Percentiles rank a stretch among this genome's conserved stretches.
phyloP scores from a whole-genome alignment of 2,888 invertebrate genomes.

The Agriopis leucophaearia region DNA sequence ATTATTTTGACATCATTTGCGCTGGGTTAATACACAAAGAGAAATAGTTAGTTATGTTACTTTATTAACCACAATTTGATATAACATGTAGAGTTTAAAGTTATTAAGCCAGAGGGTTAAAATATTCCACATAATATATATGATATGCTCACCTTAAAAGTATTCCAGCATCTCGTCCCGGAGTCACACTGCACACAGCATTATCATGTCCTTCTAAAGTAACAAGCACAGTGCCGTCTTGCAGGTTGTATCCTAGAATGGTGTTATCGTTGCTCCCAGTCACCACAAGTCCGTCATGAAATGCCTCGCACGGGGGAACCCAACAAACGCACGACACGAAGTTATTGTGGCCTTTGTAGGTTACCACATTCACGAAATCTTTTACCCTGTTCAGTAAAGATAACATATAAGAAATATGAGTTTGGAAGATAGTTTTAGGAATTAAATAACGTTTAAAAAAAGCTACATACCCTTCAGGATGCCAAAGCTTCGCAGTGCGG shows the following conservation, averaged over 20 bases:
- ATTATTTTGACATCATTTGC: too few relatives aligned
- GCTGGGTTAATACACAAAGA: too few relatives aligned
- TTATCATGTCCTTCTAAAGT: slow-evolving; percentile 92
- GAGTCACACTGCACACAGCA: slow-evolving; percentile 87
- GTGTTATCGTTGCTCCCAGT: slow-evolving; percentile 96
- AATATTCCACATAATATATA: neutral
- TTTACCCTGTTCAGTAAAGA: slow-evolving; percentile 77
- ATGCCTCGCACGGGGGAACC: slow-evolving; percentile 89
- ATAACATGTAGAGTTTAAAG: neutral
- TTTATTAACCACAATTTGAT: too few relatives aligned
- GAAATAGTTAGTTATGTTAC: too few relatives aligned
- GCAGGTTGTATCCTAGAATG: slow-evolving; percentile 92
- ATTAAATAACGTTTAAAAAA: slow-evolving; percentile 8
- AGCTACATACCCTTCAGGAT: slow-evolving; percentile 88
- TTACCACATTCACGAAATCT: slow-evolving; percentile 88
- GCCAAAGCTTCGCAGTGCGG: slow-evolving; percentile 95
- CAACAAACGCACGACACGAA: slow-evolving; percentile 94
- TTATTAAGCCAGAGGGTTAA: neutral
- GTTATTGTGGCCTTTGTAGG: slow-evolving; percentile 93
- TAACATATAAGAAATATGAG: neutral
- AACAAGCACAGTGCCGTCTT: slow-evolving; percentile 89
- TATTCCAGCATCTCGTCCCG: slow-evolving; percentile 75
- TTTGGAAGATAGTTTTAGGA: neutral
- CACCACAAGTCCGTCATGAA: slow-evolving; percentile 92
- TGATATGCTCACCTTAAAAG: slow-evolving; percentile 69